A percentile compares a stretch with the other conserved stretches of the same genome.
Evolutionary conservation across 1,140 invertebrate genomes (phyloP).

Genomic region (Drosophila eugracilis): DNA sequence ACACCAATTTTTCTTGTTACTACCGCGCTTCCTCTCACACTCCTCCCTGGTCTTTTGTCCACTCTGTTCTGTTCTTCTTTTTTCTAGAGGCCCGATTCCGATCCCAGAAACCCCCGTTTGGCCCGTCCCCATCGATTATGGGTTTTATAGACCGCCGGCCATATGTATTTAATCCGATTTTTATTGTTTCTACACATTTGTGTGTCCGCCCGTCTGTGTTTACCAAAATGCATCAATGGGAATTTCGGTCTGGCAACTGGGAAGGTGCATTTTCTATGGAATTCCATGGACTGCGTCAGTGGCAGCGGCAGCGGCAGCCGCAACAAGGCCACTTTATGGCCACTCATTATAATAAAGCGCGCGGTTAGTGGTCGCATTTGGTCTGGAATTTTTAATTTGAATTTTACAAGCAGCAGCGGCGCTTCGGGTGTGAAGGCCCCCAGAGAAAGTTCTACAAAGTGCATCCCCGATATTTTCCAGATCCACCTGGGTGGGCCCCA

Average conservation of each 20-base stretch:
- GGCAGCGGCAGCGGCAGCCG: slow-evolving; percentile 26
- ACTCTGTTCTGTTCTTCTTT: slow-evolving; percentile 48
- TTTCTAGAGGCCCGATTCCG: slow-evolving; percentile 5
- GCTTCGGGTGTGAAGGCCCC: slow-evolving; percentile 69
- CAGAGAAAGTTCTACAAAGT: slow-evolving; percentile 69
- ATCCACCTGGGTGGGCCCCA: slow-evolving; percentile 24
- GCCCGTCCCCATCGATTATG: slow-evolving; percentile 77
- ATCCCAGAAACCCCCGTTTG: too few relatives aligned
- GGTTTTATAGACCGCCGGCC: slow-evolving; percentile 68
- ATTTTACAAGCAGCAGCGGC: slow-evolving; percentile 60
- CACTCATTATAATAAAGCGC: slow-evolving; percentile 84
- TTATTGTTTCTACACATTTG: slow-evolving; percentile 83
- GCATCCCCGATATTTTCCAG: slow-evolving; percentile 22
- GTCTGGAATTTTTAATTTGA: slow-evolving; percentile 78
- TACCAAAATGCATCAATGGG: slow-evolving; percentile 71
- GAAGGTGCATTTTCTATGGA: slow-evolving; percentile 79
- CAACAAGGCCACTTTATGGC: slow-evolving; percentile 76
- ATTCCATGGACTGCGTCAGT: slow-evolving; percentile 60
- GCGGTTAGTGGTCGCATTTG: slow-evolving; percentile 75
- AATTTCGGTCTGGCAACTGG: slow-evolving; percentile 39
- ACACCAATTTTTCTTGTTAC: slow-evolving; percentile 75
- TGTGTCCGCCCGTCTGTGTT: slow-evolving; percentile 32
- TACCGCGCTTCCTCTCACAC: slow-evolving; percentile 60
- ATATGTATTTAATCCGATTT: slow-evolving; percentile 81
- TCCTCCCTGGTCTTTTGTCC: neutral